phyloP scores from a whole-genome alignment of 2,888 invertebrate species.

The Chirona hameri region DNA sequence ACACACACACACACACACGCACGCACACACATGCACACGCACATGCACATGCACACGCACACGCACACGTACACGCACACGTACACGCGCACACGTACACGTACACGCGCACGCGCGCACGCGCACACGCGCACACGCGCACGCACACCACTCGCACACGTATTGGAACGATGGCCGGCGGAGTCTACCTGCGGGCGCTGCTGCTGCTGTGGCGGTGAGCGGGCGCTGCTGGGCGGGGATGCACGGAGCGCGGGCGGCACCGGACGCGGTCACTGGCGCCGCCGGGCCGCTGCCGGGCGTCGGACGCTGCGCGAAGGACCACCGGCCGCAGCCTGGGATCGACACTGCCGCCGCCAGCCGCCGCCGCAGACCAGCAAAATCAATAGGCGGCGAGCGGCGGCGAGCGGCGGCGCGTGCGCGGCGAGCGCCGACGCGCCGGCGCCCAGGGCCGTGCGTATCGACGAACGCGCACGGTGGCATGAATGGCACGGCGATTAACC shows the following conservation, averaged over 20 bases:
- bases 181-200: not conserved
- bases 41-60: no score
- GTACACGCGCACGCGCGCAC: no score
- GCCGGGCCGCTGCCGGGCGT: not conserved
- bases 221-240: not conserved
- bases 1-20: no score
- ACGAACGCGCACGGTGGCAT: not conserved
- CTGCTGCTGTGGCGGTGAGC: not conserved
- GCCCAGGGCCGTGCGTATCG: not conserved
- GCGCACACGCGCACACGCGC: no score
- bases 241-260: not conserved
- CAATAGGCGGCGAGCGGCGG: not conserved
- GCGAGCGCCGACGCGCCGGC: not conserved
- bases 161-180: not conserved
- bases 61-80: no score
- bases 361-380: not conserved
- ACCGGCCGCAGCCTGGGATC: no score
- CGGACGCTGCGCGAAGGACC: not conserved
- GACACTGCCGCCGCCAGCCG: not conserved
- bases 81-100: no score
- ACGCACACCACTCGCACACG: no score
- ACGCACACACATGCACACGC: no score
- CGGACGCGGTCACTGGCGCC: not conserved
- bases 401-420: not conserved
- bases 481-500: constrained; percentile 6